Evolutionary conservation across 1,140 invertebrate genomes (phyloP), one percentile per base, ranked within the genome.

Genomic region (Aethina tumida): DNA sequence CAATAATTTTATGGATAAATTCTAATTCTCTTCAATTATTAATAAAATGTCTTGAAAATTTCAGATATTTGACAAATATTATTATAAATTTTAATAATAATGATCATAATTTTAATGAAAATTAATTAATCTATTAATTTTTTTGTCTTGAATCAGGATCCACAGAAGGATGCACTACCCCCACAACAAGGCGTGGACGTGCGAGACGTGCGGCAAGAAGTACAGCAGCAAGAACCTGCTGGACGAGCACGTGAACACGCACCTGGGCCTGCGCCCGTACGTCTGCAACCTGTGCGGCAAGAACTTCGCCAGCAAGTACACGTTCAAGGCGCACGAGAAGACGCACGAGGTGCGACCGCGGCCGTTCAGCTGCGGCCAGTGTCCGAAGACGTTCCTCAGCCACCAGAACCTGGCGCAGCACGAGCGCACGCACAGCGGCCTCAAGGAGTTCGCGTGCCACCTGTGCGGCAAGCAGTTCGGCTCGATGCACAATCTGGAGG

Each of bases 391-490:
- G 5, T 87, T 87, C 60, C 66, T 84, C 30, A 82, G 76, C 15
- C 69, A 75, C 35, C 80, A 83, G 56, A 84, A 84, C 64, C 57
- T 85, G 0, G 69, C 63, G 21, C 81, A 84, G 35, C 81, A 85
- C 52, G 73, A 79, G 53, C 71, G 74, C 42, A 83, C 79, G 0
- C 81, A 84, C 50, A 68, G 71, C 5, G 76, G 75, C 0, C 52
- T 77, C 16, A 83, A 81, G 41, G 75, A 81, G 41, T 81, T 72
- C 49, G 58, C 79, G n/a, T 85, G 81, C 50, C 71, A 76, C 39
- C 63, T 77, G 16, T 85, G 81, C 47, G 74, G 79, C 72, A 86
- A 84, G 55, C 74, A 75, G 17, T 87, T 85, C 62, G 75, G 76
- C 4, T 80, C 80, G 0, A 68, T 75, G 3, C 77, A 84, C 39